phyloP scores from a whole-genome alignment of 1,140 invertebrate genomes.

The Cyclargus thomasi region DNA sequence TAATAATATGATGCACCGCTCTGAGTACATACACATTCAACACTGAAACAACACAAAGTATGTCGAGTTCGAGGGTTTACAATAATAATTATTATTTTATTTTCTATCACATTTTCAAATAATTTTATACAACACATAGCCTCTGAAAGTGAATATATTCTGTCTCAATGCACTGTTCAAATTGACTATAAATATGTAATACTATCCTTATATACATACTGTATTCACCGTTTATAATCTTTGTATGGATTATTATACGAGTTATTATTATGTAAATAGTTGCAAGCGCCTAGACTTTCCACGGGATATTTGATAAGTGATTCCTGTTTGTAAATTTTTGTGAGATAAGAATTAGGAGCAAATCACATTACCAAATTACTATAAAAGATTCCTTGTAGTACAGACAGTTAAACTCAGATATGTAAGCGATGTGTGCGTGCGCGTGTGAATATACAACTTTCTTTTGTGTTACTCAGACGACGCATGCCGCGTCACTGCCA shows the following conservation, averaged over 20 bases:
- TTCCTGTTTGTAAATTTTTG: too few relatives aligned
- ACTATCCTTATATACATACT: slow-evolving; percentile 10
- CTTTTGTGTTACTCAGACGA: too few relatives aligned
- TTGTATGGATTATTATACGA: not conserved
- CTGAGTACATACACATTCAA: not conserved
- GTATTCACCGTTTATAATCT: not conserved
- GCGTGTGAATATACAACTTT: too few relatives aligned
- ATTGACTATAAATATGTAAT: slow-evolving; percentile 14
- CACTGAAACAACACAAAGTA: slow-evolving; percentile 2
- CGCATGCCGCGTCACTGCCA: too few relatives aligned
- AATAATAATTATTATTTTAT: slow-evolving; percentile 6
- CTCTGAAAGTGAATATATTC: not conserved
- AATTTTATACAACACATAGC: slow-evolving; percentile 2
- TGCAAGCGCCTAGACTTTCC: not conserved
- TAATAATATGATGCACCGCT: not conserved
- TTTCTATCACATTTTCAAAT: slow-evolving; percentile 5
- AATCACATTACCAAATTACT: too few relatives aligned
- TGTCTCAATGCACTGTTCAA: slow-evolving; percentile 2
- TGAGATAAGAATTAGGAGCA: too few relatives aligned
- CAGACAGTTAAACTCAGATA: too few relatives aligned
- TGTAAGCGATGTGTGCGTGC: too few relatives aligned
- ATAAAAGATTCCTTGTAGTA: too few relatives aligned
- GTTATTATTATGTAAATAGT: not conserved
- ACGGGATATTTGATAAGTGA: too few relatives aligned
- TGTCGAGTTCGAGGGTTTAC: not conserved